These are phyloP conservation scores for Cantharis nigra DNA, from an alignment of 2,888 invertebrate species.

Conservation along the genomic window DNA sequence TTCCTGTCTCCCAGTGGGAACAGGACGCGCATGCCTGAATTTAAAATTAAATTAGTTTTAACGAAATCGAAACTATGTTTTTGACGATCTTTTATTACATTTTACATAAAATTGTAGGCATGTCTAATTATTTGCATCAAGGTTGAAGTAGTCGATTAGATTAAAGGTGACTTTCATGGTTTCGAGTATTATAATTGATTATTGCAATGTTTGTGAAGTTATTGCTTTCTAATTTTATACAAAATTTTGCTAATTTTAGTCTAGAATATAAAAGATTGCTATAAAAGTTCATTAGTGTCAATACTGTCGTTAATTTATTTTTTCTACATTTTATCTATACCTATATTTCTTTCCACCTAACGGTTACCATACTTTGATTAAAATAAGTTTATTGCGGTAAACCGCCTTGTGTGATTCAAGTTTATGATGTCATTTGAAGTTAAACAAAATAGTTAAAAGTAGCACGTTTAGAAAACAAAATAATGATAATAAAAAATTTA, in stretches of 20 bases:
- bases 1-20: too few species aligned
- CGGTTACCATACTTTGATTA: background rate
- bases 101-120: background rate
- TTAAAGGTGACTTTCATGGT: background rate
- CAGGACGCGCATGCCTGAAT: too few species aligned
- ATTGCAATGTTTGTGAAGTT: background rate
- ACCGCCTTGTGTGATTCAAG: background rate
- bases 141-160: background rate
- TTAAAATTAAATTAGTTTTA: too few species aligned
- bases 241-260: background rate
- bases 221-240: background rate
- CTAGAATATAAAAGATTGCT: background rate
- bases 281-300: background rate
- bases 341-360: background rate
- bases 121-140: background rate
- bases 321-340: background rate
- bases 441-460: background rate
- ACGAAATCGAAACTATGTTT: background rate
- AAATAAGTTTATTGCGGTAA: background rate
- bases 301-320: background rate
- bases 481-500: background rate
- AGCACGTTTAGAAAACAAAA: background rate
- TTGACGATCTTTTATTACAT: background rate
- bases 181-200: background rate
- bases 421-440: background rate